phyloP scores from a whole-genome alignment of 2,888 invertebrate genomes.

The Tetrapedia diversipes region DNA sequence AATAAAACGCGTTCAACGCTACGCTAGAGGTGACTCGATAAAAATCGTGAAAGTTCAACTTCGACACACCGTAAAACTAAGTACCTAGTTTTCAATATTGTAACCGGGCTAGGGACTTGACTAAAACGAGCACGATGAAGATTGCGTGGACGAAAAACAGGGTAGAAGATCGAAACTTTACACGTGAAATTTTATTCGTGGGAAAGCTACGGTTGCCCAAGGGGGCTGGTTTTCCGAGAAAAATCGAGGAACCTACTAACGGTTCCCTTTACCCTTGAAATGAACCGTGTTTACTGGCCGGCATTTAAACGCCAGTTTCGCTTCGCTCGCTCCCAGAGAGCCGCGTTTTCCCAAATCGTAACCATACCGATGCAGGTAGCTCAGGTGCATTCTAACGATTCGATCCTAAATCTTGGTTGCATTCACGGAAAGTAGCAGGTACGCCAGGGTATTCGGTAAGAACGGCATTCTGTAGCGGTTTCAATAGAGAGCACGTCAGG shows the following conservation, averaged over 20 bases:
- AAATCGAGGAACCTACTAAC: slow-evolving; percentile 16
- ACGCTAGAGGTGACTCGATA: neutral
- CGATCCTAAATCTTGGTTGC: slow-evolving; percentile 6
- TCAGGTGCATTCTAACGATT: slow-evolving; percentile 19
- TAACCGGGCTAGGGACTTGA: neutral
- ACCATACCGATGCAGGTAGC: slow-evolving; percentile 39
- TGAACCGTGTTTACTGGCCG: neutral
- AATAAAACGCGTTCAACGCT: slow-evolving; percentile 22
- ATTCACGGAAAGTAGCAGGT: slow-evolving; percentile 37
- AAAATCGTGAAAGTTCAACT: slow-evolving; percentile 12
- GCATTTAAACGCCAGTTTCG: slow-evolving; percentile 21
- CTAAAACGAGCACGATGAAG: neutral
- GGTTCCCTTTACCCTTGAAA: neutral
- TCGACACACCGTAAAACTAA: neutral
- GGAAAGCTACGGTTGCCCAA: neutral
- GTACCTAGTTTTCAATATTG: neutral
- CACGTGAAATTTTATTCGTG: slow-evolving; percentile 2
- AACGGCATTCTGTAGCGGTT: neutral
- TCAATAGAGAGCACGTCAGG: slow-evolving; percentile 27
- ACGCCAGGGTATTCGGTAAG: slow-evolving; percentile 9
- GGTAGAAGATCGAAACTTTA: neutral
- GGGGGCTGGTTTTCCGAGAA: neutral
- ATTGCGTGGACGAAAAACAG: neutral
- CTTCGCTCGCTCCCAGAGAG: slow-evolving; percentile 13
- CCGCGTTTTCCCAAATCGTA: slow-evolving; percentile 22